Conservation (phyloP, 2,888 invertebrate genomes). For the Pammene fasciana region DNA sequence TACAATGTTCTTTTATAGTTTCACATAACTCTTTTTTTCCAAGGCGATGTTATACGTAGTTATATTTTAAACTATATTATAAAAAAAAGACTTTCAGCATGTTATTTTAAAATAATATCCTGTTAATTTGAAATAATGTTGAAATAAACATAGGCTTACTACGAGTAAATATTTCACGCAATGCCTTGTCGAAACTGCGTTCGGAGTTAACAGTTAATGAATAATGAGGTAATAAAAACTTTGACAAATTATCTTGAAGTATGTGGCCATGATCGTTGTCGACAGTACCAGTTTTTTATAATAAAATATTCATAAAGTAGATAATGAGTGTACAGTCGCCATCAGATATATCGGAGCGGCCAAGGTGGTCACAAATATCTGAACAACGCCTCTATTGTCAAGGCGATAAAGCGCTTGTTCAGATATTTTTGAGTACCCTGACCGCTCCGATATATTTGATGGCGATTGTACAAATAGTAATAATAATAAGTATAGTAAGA, state of each 20-base stretch:
- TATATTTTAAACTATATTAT: too few relatives aligned
- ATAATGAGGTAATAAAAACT: conserved; percentile 12
- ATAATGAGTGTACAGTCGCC: too few relatives aligned
- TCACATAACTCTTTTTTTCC: background rate
- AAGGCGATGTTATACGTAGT: background rate
- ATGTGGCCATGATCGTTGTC: background rate
- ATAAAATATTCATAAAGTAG: background rate
- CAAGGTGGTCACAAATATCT: too few relatives aligned
- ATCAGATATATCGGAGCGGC: too few relatives aligned
- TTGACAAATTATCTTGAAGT: conserved; percentile 6
- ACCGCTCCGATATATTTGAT: too few relatives aligned
- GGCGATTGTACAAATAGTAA: too few relatives aligned
- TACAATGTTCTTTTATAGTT: too few relatives aligned
- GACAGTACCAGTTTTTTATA: background rate
- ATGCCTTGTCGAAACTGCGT: background rate
- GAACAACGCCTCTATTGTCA: too few relatives aligned
- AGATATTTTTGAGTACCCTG: too few relatives aligned
- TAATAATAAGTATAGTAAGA: too few relatives aligned
- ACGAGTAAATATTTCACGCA: background rate
- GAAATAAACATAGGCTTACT: conserved; percentile 9
- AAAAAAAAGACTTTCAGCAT: too few relatives aligned
- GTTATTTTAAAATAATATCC: background rate
- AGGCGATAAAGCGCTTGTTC: too few relatives aligned
- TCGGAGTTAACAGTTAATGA: conserved; percentile 8
- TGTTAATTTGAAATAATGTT: conserved; percentile 3